A percentile compares a stretch with the other conserved stretches of the same genome.
Evolutionary conservation across 2,888 invertebrate genomes (phyloP).

Genomic region (Ellobium chinense): DNA sequence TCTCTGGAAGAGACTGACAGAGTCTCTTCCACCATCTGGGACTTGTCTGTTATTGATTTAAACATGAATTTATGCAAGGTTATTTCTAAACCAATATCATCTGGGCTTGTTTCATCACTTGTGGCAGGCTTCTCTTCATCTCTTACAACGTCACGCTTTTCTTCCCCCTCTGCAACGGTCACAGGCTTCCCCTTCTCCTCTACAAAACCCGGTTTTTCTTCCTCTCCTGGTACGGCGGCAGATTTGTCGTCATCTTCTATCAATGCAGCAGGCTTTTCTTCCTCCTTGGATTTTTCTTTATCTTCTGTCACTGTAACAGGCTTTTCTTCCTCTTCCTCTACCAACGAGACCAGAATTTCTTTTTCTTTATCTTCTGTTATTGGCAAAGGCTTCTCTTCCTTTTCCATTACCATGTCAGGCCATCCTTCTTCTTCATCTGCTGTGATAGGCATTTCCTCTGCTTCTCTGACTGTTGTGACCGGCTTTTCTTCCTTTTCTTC

Average conservation of each 20-base stretch:
- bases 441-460: not conserved
- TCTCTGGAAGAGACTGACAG: too few species aligned
- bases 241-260: slow-evolving; percentile 16
- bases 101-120: too few species aligned
- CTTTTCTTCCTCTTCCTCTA: slow-evolving; percentile 19
- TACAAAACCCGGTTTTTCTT: not conserved
- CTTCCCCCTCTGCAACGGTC: not conserved
- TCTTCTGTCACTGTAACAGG: slow-evolving; percentile 24
- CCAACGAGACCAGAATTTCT: not conserved
- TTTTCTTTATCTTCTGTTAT: not conserved
- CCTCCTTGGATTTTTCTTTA: not conserved
- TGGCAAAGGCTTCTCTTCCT: not conserved
- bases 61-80: too few species aligned
- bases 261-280: not conserved
- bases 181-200: not conserved
- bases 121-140: not conserved
- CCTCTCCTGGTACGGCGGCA: slow-evolving; percentile 3
- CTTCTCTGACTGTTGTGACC: not conserved
- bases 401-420: not conserved
- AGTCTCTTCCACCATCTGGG: too few species aligned
- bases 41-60: too few species aligned
- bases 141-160: not conserved
- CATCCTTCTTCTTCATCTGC: not conserved
- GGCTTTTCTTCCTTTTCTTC: not conserved
- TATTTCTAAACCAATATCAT: too few species aligned